Evolutionary conservation across 2,797 vertebrate species (phyloP).

Genomic region (Pogonophryne albipinna): DNA sequence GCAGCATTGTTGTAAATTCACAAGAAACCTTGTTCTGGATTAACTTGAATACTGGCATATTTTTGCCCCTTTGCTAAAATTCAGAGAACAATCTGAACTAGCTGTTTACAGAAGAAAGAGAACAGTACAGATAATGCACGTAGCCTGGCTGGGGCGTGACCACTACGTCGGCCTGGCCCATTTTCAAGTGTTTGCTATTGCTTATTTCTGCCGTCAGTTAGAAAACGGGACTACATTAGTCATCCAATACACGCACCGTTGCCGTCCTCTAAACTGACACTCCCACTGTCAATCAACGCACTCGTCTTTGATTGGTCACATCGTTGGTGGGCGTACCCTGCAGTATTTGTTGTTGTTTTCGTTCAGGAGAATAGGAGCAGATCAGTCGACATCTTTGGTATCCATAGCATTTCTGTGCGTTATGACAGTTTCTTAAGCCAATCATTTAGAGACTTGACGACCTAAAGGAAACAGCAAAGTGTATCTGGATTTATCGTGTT

Average conservation of each 20-base stretch:
- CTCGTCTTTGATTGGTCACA: conserved; percentile 65
- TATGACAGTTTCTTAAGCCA: conserved; percentile 2
- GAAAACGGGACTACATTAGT: not conserved
- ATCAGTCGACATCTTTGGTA: conserved; percentile 80
- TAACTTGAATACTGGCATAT: not conserved
- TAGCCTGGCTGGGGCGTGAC: conserved; percentile 36
- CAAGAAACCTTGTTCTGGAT: not conserved
- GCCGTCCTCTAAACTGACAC: conserved; percentile 24
- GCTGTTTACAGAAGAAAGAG: conserved; percentile 47
- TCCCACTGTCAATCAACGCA: not conserved
- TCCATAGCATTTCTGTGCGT: not conserved
- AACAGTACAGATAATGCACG: conserved; percentile 46
- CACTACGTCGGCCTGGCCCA: conserved; percentile 8
- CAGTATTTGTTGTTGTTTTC: conserved; percentile 82
- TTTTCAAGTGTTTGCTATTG: conserved; percentile 55
- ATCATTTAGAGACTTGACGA: not conserved
- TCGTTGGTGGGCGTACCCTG: conserved; percentile 6
- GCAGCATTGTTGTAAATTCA: not conserved
- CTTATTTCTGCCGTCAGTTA: conserved; percentile 18
- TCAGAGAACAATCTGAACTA: not conserved
- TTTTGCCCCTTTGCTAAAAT: not conserved
- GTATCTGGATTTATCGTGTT: conserved; percentile 8
- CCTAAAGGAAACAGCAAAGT: conserved; percentile 2
- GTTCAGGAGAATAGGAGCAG: conserved; percentile 48
- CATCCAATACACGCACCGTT: conserved; percentile 57